Percentiles rank a stretch among this genome's conserved stretches.
These are phyloP conservation scores for Bucco capensis DNA, from an alignment of 2,113 vertebrate species.

Conservation along the genomic window DNA sequence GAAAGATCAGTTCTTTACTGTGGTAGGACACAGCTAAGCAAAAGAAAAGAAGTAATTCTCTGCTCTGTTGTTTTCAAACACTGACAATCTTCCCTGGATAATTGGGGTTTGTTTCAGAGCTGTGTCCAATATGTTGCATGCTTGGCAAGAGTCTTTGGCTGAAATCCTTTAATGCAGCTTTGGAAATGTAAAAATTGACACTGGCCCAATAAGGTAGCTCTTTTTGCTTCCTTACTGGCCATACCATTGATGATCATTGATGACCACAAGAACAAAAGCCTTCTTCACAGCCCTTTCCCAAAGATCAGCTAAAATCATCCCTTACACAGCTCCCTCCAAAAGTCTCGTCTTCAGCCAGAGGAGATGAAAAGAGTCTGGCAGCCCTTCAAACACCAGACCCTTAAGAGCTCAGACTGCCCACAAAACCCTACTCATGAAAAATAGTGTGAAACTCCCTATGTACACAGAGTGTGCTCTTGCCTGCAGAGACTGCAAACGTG, in stretches of 20 bases:
- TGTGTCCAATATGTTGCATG: not conserved
- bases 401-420: not conserved
- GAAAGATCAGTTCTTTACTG: not conserved
- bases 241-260: not conserved
- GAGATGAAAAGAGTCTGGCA: not conserved
- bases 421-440: not conserved
- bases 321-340: not conserved
- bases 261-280: not conserved
- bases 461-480: not conserved
- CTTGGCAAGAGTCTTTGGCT: not conserved
- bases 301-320: not conserved
- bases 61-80: not conserved
- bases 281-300: not conserved
- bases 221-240: not conserved
- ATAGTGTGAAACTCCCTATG: not conserved
- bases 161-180: not conserved
- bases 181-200: not conserved
- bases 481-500: fast-evolving
- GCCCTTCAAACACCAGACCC: not conserved
- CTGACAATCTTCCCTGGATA: not conserved
- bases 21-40: not conserved
- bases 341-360: not conserved
- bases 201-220: not conserved
- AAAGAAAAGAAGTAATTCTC: not conserved
- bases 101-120: not conserved